A percentile compares a stretch with the other conserved stretches of the same genome.
phyloP scores from a whole-genome alignment of 2,888 invertebrate genomes.

The Chaitophorus viminalis region DNA sequence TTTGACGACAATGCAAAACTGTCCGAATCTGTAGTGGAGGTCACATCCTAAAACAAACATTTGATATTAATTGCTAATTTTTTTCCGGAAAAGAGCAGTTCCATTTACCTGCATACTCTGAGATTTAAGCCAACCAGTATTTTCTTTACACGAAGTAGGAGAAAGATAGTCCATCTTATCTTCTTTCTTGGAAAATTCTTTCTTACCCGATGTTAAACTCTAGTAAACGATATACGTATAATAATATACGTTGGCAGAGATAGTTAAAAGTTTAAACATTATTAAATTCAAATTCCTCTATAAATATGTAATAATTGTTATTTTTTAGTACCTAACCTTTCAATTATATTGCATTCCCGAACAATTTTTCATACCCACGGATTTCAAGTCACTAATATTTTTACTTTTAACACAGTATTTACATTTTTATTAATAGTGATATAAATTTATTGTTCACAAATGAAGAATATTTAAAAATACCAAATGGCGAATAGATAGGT shows the following conservation, averaged over 20 bases:
- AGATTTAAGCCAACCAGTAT: constrained; percentile 63
- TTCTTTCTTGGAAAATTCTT: constrained; percentile 62
- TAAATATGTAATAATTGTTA: too few relatives aligned
- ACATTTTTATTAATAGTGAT: too few relatives aligned
- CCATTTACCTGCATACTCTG: constrained; percentile 63
- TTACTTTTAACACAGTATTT: too few relatives aligned
- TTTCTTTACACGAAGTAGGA: constrained; percentile 50
- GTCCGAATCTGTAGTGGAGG: constrained; percentile 52
- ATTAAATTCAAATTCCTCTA: too few relatives aligned
- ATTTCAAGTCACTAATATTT: too few relatives aligned
- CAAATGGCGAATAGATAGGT: background rate
- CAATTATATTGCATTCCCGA: too few relatives aligned
- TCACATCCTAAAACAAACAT: constrained; percentile 42
- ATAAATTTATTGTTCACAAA: too few relatives aligned
- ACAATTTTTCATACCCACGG: too few relatives aligned
- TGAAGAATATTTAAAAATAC: too few relatives aligned
- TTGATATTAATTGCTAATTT: background rate
- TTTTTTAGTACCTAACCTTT: too few relatives aligned
- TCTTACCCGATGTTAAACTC: constrained; percentile 49
- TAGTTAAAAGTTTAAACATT: background rate
- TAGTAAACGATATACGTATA: background rate
- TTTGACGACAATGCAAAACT: constrained; percentile 53
- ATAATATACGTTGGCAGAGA: too few relatives aligned
- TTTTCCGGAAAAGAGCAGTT: background rate
- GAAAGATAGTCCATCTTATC: constrained; percentile 60